phyloP scores from a whole-genome alignment of 2,113 vertebrate species.

The Xiphophorus hellerii region DNA sequence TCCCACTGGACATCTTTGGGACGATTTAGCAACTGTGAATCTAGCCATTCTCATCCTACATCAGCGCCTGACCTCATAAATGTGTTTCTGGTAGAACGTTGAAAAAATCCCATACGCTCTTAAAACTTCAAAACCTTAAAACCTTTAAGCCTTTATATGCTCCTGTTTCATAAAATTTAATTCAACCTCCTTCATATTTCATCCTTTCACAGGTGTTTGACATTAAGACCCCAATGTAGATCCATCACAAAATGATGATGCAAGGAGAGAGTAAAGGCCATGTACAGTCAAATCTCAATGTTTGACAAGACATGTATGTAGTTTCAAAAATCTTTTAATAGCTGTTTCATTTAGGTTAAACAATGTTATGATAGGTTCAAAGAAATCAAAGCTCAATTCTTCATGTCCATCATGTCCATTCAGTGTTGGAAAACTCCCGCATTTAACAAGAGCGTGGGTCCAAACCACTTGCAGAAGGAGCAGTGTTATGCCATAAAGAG shows the following conservation, averaged over 20 bases:
- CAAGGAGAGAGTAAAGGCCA: background rate
- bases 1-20: too few relatives aligned
- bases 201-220: background rate
- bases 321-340: slow-evolving; percentile 79
- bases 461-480: slow-evolving; percentile 43
- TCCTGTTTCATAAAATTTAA: background rate
- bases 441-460: slow-evolving; percentile 38
- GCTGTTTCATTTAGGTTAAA: slow-evolving; percentile 70
- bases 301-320: slow-evolving; percentile 56
- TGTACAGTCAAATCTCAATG: slow-evolving; percentile 14
- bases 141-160: background rate
- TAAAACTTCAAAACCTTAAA: too few relatives aligned
- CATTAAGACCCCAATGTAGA: background rate
- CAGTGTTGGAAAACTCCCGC: slow-evolving; percentile 42
- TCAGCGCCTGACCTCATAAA: too few relatives aligned
- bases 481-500: slow-evolving; percentile 36
- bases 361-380: slow-evolving; percentile 70
- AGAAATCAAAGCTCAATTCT: slow-evolving; percentile 61
- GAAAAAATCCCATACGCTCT: too few relatives aligned
- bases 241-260: background rate
- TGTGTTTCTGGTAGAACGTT: too few relatives aligned
- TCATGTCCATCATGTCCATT: slow-evolving; percentile 56
- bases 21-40: too few relatives aligned
- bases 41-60: too few relatives aligned
- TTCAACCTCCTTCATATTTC: background rate